These are phyloP conservation scores for Eumerus sabulonum DNA, from an alignment of 2,888 invertebrate species.

Conservation along the genomic window DNA sequence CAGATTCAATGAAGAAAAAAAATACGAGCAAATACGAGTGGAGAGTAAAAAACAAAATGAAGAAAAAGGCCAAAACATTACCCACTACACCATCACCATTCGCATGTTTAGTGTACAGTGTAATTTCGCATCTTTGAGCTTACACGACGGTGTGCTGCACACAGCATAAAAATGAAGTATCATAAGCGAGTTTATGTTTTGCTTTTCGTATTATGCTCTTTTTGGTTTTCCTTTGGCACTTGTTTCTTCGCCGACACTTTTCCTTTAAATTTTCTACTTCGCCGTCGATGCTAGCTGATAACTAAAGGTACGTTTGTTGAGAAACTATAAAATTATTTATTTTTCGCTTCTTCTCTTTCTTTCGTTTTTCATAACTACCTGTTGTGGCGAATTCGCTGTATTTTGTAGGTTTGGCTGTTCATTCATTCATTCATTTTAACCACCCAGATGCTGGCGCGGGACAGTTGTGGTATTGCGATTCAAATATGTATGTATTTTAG, in stretches of 20 bases:
- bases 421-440: slow-evolving; percentile 22
- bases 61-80: slow-evolving; percentile 22
- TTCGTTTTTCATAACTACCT: not conserved
- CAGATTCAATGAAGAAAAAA: no score
- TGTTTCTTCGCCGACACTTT: slow-evolving; percentile 57
- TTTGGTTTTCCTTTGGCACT: not conserved
- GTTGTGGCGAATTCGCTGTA: slow-evolving; percentile 39
- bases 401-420: not conserved
- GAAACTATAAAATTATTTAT: slow-evolving; percentile 34
- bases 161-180: slow-evolving; percentile 56
- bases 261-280: slow-evolving; percentile 54
- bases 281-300: not conserved
- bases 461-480: no score
- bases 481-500: no score
- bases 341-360: slow-evolving; percentile 11
- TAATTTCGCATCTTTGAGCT: slow-evolving; percentile 51
- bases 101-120: slow-evolving; percentile 17
- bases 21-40: not conserved
- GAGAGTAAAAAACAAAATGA: slow-evolving; percentile 20
- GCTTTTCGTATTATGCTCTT: not conserved
- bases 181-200: slow-evolving; percentile 50
- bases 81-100: slow-evolving; percentile 38
- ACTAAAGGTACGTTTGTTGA: not conserved
- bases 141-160: slow-evolving; percentile 28
- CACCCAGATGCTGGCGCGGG: slow-evolving; percentile 6